Evolutionary conservation across 2,888 invertebrate species (phyloP), one percentile per base, ranked within the genome.

Genomic region (Mechanitis messenoides): DNA sequence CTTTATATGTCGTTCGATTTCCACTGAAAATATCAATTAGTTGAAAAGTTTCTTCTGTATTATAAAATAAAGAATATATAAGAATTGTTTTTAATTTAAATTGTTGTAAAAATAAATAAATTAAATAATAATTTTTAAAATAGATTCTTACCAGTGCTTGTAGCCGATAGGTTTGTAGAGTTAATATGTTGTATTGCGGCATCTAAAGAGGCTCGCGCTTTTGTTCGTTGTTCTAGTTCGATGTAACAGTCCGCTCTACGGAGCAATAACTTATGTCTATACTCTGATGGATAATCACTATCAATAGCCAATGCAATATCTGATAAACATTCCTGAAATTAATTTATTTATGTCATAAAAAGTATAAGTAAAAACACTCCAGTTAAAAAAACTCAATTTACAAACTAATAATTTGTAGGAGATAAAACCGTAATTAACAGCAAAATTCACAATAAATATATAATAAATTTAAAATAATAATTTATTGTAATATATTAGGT

Each of bases 161-260:
- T 45, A 0, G 74, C 61, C 0, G 78, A 69, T 2, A 83, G 68
- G 6, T 73, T 71, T 1, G 79, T 70, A 0, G 65, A 56, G 5
- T 60, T 60, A 0, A 80, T 80, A 59, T 82, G 75, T 46, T 69
- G 67, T 2, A 60, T 67, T 0, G 85, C 87, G 0, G 68, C 71
- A 0, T 63, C 58, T 3, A 90, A 70, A 0, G 83, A 74, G 0
- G 73, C 76, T 6, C 76, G 65, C 0, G 92, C 92, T 28, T 81
- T 76, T 1, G 78, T 74, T 45, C 71, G 75, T 45, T 87, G 77
- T 1, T 84, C 80, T 56, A 94, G 74, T 73, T 92, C 91, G 28
- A 90, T 81, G 68, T 91, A 91, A 78, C 95, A 95, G 70, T 93
- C 92, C 0, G 92, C 92, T 69, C 91, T 88, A 33, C 95, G 90